A percentile compares a stretch with the other conserved stretches of the same genome.
Conservation (phyloP, 2,797 vertebrate genomes). For the Hypotaenidia philippensis region DNA sequence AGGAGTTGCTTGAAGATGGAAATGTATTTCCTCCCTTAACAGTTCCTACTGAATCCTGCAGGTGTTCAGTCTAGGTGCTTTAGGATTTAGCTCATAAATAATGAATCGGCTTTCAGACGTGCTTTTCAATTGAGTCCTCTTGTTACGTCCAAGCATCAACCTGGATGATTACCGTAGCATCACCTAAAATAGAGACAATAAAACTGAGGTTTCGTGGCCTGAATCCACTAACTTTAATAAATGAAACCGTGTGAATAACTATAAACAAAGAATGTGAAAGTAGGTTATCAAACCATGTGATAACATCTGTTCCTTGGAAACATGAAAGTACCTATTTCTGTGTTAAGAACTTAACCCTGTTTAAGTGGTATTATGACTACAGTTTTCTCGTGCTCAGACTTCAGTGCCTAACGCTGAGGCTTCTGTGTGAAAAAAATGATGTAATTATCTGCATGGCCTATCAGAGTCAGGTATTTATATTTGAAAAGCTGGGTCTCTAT, state of each 20-base stretch:
- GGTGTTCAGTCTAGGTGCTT: conserved; percentile 17
- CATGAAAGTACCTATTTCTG: conserved; percentile 58
- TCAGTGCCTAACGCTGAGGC: not conserved
- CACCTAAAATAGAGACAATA: conserved; percentile 40
- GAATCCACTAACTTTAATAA: conserved; percentile 42
- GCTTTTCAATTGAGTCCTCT: conserved; percentile 30
- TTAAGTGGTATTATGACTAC: conserved; percentile 40
- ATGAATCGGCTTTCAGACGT: conserved; percentile 56
- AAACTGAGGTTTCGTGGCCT: conserved; percentile 50
- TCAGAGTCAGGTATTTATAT: conserved; percentile 59
- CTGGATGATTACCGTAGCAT: not conserved
- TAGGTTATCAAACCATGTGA: conserved; percentile 50
- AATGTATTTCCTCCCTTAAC: conserved; percentile 13
- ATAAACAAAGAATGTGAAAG: conserved; percentile 60
- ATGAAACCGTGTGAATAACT: conserved; percentile 44
- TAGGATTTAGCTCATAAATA: conserved; percentile 54
- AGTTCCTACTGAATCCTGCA: conserved; percentile 32
- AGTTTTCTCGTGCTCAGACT: conserved; percentile 20
- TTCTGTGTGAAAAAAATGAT: not conserved
- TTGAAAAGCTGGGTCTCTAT: conserved; percentile 54
- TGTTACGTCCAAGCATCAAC: conserved; percentile 5
- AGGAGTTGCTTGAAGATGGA: not conserved
- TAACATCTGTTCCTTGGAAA: conserved; percentile 62
- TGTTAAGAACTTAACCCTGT: conserved; percentile 20
- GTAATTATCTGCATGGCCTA: conserved; percentile 52